Percentiles rank a stretch among this genome's conserved stretches.
Conservation (phyloP, 1,140 invertebrate genomes). For the Trichoplusia ni region DNA sequence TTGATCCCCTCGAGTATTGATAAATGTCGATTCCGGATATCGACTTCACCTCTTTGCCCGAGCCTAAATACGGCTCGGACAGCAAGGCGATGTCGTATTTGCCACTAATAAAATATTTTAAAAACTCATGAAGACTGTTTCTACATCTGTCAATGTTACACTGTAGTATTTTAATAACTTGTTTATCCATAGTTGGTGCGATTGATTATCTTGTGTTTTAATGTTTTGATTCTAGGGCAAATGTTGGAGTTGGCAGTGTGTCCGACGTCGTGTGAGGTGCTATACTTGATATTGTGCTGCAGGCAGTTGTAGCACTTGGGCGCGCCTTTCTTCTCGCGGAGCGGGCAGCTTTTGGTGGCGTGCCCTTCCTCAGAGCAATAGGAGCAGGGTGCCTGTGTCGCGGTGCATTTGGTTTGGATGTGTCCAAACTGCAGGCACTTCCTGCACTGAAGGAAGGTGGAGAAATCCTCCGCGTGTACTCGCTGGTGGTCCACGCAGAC, state of each 20-base stretch:
- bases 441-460: too few species aligned
- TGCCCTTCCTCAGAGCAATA: not conserved
- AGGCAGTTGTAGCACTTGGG: slow-evolving; percentile 6
- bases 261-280: not conserved
- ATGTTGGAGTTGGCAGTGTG: slow-evolving; percentile 26
- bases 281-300: not conserved
- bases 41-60: too few species aligned
- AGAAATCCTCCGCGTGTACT: slow-evolving; percentile 34
- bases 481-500: slow-evolving; percentile 35
- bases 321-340: not conserved
- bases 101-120: slow-evolving; percentile 5
- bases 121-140: slow-evolving; percentile 19
- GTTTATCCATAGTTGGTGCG: slow-evolving; percentile 32
- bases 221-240: slow-evolving; percentile 31
- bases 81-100: too few species aligned
- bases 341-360: not conserved
- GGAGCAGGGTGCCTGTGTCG: too few species aligned
- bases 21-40: too few species aligned
- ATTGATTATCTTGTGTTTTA: not conserved
- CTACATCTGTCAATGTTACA: slow-evolving; percentile 21
- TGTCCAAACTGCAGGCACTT: too few species aligned
- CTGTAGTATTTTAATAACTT: slow-evolving; percentile 9
- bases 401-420: too few species aligned
- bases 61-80: too few species aligned
- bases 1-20: too few species aligned